Percentiles rank a stretch among this genome's conserved stretches.
Evolutionary conservation across 2,113 vertebrate genomes (phyloP).

Genomic region (Acanthochromis polyacanthus): DNA sequence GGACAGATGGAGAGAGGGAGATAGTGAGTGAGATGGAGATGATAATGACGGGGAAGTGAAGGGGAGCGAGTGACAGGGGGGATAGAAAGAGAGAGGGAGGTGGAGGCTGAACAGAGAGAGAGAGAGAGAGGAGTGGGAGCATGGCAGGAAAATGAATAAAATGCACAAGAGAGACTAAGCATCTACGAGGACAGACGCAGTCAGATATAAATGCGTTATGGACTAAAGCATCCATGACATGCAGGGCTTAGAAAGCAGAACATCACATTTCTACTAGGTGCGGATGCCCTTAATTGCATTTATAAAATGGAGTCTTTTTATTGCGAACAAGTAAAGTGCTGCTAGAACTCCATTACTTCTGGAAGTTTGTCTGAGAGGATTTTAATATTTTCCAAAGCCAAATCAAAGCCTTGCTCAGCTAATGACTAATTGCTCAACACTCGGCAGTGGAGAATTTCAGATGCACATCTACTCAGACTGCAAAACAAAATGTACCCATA

Average conservation of each 20-base stretch:
- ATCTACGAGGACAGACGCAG: constrained; percentile 45
- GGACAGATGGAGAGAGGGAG: constrained; percentile 72
- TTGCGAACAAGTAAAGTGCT: constrained; percentile 20
- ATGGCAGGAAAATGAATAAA: constrained; percentile 39
- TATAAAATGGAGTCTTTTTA: constrained; percentile 44
- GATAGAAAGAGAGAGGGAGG: constrained; percentile 4
- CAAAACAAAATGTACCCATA: constrained; percentile 14
- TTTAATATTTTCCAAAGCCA: constrained; percentile 45
- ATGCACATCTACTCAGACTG: constrained; percentile 11
- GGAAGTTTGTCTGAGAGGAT: constrained; percentile 38
- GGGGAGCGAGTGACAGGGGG: constrained; percentile 13
- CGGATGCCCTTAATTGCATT: constrained; percentile 50
- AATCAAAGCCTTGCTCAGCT: constrained; percentile 40
- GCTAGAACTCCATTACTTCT: constrained; percentile 7
- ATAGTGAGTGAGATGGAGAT: constrained; percentile 71
- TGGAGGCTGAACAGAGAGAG: constrained; percentile 16
- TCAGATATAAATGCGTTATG: constrained; percentile 64
- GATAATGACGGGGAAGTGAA: constrained; percentile 65
- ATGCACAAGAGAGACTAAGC: constrained; percentile 44
- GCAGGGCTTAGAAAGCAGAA: constrained; percentile 39
- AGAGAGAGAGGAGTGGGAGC: constrained; percentile 17
- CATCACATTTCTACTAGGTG: constrained; percentile 34
- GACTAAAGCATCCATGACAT: constrained; percentile 73
- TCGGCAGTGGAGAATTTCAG: neutral
- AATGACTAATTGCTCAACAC: constrained; percentile 42